phyloP scores from a whole-genome alignment of 2,888 invertebrate genomes.

The Leucozona laternaria region DNA sequence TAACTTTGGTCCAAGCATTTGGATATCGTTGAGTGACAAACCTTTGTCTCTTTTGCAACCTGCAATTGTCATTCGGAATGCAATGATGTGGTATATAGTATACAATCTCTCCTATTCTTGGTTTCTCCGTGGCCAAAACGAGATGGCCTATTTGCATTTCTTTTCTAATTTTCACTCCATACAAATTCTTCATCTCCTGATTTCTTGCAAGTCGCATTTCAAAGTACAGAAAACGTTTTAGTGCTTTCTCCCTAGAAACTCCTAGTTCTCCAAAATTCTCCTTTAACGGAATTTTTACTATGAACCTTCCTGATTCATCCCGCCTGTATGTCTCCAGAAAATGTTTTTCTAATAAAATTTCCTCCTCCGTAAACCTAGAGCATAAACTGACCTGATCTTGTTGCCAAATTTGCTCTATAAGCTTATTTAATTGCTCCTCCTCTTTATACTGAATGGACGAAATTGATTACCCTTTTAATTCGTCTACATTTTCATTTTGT shows the following conservation, averaged over 20 bases:
- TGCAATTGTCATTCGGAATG: not conserved
- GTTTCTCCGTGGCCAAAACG: not conserved
- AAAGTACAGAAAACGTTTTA: constrained; percentile 19
- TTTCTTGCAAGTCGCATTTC: not conserved
- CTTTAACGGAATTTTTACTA: not conserved
- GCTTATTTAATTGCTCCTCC: constrained; percentile 5
- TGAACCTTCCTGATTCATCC: constrained; percentile 9
- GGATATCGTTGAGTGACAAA: not conserved
- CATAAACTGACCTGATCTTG: constrained; percentile 5
- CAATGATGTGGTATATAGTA: constrained; percentile 3
- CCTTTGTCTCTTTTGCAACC: not conserved
- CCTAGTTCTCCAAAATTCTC: not conserved
- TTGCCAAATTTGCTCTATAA: constrained; percentile 7
- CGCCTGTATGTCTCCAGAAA: not conserved
- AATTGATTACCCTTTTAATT: not conserved
- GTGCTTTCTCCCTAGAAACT: not conserved
- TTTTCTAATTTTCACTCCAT: not conserved
- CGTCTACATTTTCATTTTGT: not conserved
- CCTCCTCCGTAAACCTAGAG: not conserved
- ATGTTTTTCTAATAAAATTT: not conserved
- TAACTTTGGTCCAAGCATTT: not conserved
- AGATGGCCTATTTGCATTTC: constrained; percentile 1
- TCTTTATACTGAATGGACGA: constrained; percentile 14
- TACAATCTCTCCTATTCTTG: not conserved
- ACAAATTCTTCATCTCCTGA: not conserved